Conservation (phyloP, 2,113 vertebrate genomes). For the Junco hyemalis region DNA sequence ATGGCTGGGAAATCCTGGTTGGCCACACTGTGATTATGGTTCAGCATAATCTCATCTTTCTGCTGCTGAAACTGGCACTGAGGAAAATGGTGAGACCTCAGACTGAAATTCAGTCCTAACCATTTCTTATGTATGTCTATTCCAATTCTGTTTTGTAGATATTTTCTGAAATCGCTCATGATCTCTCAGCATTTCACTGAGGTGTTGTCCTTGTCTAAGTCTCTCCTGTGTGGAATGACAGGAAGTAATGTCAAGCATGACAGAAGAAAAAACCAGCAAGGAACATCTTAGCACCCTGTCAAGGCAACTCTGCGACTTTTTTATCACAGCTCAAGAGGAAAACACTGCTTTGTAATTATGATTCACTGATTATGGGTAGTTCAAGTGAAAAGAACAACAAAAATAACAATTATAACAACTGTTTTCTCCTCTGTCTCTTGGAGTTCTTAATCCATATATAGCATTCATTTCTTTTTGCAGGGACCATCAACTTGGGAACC, state of each 20-base stretch:
- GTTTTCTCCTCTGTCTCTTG: background rate
- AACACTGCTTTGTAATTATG: background rate
- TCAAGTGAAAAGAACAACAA: background rate
- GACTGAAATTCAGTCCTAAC: background rate
- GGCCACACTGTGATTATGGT: background rate
- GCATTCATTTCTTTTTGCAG: background rate
- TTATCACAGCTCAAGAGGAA: background rate
- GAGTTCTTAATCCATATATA: background rate
- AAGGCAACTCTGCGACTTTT: background rate
- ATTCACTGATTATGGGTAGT: background rate
- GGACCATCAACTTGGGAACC: background rate
- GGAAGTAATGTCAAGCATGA: background rate
- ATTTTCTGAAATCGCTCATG: background rate
- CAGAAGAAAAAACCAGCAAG: background rate
- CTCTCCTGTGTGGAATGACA: background rate
- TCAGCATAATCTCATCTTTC: background rate
- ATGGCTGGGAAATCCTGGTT: background rate
- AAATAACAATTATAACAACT: background rate
- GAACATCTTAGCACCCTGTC: background rate
- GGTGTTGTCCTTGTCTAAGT: background rate
- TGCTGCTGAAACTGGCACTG: background rate
- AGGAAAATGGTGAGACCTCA: background rate
- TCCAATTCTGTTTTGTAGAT: background rate
- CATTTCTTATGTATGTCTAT: background rate
- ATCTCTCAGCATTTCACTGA: background rate